Evolutionary conservation across 2,888 invertebrate genomes (phyloP).

Genomic region (Camptogramma bilineatum): DNA sequence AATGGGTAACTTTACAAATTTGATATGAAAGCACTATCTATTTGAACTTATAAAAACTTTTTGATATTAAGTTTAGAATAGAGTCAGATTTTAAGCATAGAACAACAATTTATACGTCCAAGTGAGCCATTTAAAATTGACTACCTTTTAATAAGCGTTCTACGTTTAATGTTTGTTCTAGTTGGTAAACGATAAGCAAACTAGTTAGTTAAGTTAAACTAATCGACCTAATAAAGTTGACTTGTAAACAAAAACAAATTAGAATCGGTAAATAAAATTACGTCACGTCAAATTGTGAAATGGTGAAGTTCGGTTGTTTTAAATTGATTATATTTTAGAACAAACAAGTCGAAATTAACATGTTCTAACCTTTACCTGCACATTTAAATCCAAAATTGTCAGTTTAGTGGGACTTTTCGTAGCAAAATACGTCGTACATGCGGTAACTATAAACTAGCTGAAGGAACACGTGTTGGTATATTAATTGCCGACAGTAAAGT

Average conservation of each 20-base stretch:
- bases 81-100: background rate
- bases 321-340: no score
- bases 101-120: background rate
- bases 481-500: conserved; percentile 38
- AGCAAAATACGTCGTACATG: conserved; percentile 2
- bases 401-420: background rate
- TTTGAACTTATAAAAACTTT: no score
- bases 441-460: conserved; percentile 23
- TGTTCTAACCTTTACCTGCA: no score
- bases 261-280: background rate
- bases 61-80: no score
- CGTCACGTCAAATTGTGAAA: no score
- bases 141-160: background rate
- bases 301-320: no score
- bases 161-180: background rate
- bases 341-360: no score
- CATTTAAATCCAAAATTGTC: background rate
- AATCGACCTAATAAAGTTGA: background rate
- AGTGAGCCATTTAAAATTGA: background rate
- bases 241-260: background rate
- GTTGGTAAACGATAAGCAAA: background rate
- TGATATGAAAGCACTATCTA: no score
- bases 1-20: no score
- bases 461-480: conserved; percentile 38
- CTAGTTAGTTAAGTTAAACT: background rate